A percentile compares a stretch with the other conserved stretches of the same genome.
Evolutionary conservation across 2,113 vertebrate genomes (phyloP).

Genomic region (Syrrhaptes paradoxus): DNA sequence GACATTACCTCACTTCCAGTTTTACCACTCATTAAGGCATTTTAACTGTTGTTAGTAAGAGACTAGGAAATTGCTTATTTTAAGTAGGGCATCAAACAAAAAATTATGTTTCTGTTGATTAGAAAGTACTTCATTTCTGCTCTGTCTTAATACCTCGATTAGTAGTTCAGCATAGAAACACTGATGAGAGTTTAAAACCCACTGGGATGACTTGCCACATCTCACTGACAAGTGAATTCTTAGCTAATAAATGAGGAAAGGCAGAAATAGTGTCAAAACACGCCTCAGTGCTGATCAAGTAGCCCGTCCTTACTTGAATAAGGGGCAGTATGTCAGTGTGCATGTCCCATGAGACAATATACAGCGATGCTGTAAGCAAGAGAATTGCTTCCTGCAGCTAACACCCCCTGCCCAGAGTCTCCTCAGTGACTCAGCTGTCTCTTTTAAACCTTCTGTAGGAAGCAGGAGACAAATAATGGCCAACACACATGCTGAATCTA

Average conservation of each 20-base stretch:
- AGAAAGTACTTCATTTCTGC: not conserved
- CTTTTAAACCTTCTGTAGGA: not conserved
- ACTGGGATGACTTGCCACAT: not conserved
- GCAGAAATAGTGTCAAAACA: slow-evolving; percentile 16
- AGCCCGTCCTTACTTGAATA: not conserved
- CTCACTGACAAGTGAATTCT: not conserved
- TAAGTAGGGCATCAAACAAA: not conserved
- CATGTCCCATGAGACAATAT: not conserved
- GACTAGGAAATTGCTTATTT: not conserved
- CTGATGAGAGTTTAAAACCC: not conserved
- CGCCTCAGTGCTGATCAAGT: not conserved
- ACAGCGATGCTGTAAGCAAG: rapidly evolving
- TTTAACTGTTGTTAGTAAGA: not conserved
- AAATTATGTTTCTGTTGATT: not conserved
- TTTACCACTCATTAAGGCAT: not conserved
- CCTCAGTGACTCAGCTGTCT: not conserved
- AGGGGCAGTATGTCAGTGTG: slow-evolving; percentile 3
- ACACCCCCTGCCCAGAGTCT: not conserved
- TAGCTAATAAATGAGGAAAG: not conserved
- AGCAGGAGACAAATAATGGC: not conserved
- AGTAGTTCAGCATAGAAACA: not conserved
- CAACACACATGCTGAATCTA: rapidly evolving
- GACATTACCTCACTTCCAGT: not conserved
- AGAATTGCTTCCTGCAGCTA: not conserved
- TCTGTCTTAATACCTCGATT: not conserved